Percentiles rank a stretch among this genome's conserved stretches.
Evolutionary conservation across 1,140 invertebrate genomes (phyloP).

Genomic region (Papilio helenus): DNA sequence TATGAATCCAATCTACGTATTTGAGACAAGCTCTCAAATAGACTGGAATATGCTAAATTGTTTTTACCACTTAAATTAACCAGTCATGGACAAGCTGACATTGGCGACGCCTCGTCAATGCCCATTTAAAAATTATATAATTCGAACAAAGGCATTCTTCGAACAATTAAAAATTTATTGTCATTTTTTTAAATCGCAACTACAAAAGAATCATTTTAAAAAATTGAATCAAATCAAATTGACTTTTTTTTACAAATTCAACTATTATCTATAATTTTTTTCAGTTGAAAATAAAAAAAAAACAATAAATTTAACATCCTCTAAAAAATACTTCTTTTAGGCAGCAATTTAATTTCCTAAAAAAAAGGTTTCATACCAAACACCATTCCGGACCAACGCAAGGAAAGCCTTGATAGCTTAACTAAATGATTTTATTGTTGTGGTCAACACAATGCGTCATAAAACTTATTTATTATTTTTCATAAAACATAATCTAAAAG

Average conservation of each 20-base stretch:
- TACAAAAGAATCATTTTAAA: not conserved
- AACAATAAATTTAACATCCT: too few species aligned
- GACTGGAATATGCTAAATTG: constrained; percentile 2
- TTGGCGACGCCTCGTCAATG: not conserved
- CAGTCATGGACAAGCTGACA: not conserved
- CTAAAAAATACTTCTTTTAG: not conserved
- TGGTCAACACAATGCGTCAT: constrained; percentile 25
- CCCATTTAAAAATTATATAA: constrained; percentile 18
- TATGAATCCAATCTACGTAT: not conserved
- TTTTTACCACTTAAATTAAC: not conserved
- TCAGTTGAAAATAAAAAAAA: too few species aligned
- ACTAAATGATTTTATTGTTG: constrained; percentile 37
- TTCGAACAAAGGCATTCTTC: not conserved
- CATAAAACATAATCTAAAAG: constrained; percentile 18
- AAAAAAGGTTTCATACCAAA: not conserved
- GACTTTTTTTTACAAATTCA: too few species aligned
- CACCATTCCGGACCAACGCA: not conserved
- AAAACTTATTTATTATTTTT: constrained; percentile 24
- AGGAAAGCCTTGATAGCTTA: constrained; percentile 25
- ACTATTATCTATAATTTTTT: too few species aligned
- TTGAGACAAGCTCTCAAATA: too few species aligned
- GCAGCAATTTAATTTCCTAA: not conserved
- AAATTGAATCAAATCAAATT: not conserved
- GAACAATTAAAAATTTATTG: not conserved
- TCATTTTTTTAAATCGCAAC: not conserved